These are phyloP conservation scores for Burhinus oedicnemus DNA, from an alignment of 2,113 vertebrate genomes.

Conservation along the genomic window DNA sequence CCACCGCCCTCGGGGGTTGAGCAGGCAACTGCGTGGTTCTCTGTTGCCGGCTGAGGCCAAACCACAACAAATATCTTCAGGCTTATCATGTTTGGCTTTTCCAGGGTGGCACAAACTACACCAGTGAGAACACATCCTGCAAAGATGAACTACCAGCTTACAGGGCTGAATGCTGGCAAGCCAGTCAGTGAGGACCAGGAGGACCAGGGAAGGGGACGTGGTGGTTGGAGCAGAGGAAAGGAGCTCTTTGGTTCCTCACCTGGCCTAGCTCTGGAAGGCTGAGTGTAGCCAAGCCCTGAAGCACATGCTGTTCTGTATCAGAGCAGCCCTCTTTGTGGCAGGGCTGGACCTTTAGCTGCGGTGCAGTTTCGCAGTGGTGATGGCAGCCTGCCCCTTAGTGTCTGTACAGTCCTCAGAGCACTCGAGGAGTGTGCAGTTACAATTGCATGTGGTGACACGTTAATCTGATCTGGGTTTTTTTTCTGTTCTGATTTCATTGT, in stretches of 20 bases:
- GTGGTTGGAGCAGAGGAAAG: not conserved
- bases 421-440: not conserved
- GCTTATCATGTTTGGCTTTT: not conserved
- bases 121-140: not conserved
- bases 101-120: not conserved
- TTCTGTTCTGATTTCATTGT: not conserved
- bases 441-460: not conserved
- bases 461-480: not conserved
- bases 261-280: not conserved
- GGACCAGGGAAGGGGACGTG: rapidly evolving
- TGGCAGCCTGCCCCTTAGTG: not conserved
- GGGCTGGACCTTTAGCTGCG: not conserved
- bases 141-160: not conserved
- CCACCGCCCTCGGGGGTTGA: no score
- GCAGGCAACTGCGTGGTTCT: no score
- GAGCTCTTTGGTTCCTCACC: not conserved
- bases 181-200: rapidly evolving
- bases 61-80: no score
- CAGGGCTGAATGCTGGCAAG: not conserved
- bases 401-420: not conserved
- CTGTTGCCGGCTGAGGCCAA: no score
- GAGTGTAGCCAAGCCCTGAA: no score
- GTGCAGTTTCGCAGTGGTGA: not conserved
- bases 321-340: not conserved
- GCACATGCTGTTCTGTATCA: rapidly evolving